Evolutionary conservation across 2,113 vertebrate genomes (phyloP).

Genomic region (Sisor rabdophorus): DNA sequence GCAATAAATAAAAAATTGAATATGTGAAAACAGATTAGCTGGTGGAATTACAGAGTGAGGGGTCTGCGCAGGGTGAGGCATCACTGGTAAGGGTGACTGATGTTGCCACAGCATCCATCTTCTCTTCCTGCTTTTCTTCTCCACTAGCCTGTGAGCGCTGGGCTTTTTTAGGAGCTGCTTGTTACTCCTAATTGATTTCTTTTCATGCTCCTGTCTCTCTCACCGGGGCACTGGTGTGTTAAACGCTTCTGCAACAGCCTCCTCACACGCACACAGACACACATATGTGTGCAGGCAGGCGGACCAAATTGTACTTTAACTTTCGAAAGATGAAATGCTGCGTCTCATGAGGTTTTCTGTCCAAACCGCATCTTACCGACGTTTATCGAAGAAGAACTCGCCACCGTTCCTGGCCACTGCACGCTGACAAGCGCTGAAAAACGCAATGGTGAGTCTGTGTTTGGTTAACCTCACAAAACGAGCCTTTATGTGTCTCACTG

Average conservation of each 20-base stretch:
- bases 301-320: slow-evolving; percentile 56
- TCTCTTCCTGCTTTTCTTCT: slow-evolving; percentile 43
- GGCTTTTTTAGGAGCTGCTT: slow-evolving; percentile 42
- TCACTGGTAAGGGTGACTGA: slow-evolving; percentile 13
- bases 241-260: slow-evolving; percentile 46
- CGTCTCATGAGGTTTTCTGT: slow-evolving; percentile 50
- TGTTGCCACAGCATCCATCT: slow-evolving; percentile 12
- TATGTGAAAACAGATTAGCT: not conserved
- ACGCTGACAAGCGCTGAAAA: slow-evolving; percentile 50
- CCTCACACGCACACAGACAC: slow-evolving; percentile 8
- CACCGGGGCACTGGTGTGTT: slow-evolving; percentile 54
- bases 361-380: slow-evolving; percentile 45
- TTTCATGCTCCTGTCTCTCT: slow-evolving; percentile 56
- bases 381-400: slow-evolving; percentile 48
- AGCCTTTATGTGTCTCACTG: slow-evolving; percentile 20
- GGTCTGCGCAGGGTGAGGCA: slow-evolving; percentile 19
- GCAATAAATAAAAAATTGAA: slow-evolving; percentile 3
- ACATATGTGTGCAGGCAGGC: slow-evolving; percentile 37
- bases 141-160: slow-evolving; percentile 31
- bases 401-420: slow-evolving; percentile 30
- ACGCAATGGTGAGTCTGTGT: slow-evolving; percentile 49
- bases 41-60: slow-evolving; percentile 11
- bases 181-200: slow-evolving; percentile 61
- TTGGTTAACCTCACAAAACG: slow-evolving; percentile 42
- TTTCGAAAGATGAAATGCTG: slow-evolving; percentile 54